Conservation (phyloP, 2,113 vertebrate genomes). For the Okapia johnstoni region DNA sequence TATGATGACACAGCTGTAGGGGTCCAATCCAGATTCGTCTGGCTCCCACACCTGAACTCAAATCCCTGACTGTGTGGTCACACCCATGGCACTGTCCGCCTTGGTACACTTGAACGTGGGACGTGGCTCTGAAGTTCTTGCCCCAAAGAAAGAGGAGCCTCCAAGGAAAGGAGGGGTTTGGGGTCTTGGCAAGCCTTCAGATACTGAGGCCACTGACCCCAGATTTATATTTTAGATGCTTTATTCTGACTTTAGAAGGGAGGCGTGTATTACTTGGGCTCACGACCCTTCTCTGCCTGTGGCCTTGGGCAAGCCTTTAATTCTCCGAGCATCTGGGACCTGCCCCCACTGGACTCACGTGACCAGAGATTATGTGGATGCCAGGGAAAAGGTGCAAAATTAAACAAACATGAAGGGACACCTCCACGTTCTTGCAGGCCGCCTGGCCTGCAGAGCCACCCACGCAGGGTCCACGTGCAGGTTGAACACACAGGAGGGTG, state of each 20-base stretch:
- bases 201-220: background rate
- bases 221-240: background rate
- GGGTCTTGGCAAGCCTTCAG: background rate
- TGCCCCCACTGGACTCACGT: rapidly evolving
- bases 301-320: background rate
- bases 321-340: background rate
- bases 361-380: background rate
- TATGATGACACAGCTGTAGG: background rate
- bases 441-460: background rate
- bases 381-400: rapidly evolving
- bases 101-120: background rate
- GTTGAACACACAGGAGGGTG: background rate
- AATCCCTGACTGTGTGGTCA: background rate
- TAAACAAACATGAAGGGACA: background rate
- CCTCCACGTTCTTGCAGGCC: rapidly evolving
- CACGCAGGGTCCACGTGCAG: rapidly evolving
- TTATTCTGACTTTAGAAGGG: background rate
- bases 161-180: background rate
- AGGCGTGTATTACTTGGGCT: background rate
- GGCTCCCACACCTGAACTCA: background rate
- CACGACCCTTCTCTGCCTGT: background rate
- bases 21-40: background rate
- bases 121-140: background rate
- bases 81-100: rapidly evolving
- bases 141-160: background rate